Evolutionary conservation across 2,888 invertebrate species (phyloP).

Genomic region (Sympetrum striolatum): DNA sequence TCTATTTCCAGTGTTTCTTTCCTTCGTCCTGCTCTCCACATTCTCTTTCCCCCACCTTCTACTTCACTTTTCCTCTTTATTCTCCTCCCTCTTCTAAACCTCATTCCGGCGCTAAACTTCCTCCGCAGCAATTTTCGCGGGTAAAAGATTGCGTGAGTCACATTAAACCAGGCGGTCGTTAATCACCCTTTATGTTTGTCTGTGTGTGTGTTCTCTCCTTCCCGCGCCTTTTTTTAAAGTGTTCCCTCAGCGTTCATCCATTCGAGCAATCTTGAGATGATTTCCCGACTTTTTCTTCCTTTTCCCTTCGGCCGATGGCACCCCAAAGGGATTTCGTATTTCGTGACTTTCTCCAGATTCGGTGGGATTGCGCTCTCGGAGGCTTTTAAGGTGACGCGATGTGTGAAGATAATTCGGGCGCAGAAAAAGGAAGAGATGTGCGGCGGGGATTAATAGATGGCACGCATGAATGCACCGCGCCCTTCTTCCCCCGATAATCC

Average conservation of each 20-base stretch:
- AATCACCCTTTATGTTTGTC: not conserved
- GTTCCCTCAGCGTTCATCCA: not conserved
- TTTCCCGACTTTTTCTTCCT: not conserved
- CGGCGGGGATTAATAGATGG: not conserved
- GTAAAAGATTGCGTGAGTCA: not conserved
- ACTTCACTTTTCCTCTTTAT: not conserved
- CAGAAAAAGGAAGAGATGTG: not conserved
- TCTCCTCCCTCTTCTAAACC: not conserved
- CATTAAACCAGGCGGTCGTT: not conserved
- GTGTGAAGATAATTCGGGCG: conserved; percentile 16
- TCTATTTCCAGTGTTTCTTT: not conserved
- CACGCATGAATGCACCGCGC: not conserved
- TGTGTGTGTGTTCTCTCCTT: not conserved
- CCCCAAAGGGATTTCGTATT: not conserved
- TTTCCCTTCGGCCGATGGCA: not conserved
- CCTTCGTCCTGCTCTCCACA: not conserved
- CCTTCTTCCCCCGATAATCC: not conserved
- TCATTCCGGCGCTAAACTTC: not conserved
- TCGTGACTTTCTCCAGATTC: not conserved
- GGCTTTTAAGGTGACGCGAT: conserved; percentile 5
- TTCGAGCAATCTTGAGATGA: conserved; percentile 12
- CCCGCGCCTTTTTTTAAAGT: not conserved
- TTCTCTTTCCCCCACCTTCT: not conserved
- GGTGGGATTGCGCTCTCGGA: not conserved
- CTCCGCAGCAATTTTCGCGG: not conserved